Percentiles rank a stretch among this genome's conserved stretches.
These are phyloP conservation scores for Istiophorus platypterus DNA, from an alignment of 2,113 vertebrate species.

Conservation along the genomic window DNA sequence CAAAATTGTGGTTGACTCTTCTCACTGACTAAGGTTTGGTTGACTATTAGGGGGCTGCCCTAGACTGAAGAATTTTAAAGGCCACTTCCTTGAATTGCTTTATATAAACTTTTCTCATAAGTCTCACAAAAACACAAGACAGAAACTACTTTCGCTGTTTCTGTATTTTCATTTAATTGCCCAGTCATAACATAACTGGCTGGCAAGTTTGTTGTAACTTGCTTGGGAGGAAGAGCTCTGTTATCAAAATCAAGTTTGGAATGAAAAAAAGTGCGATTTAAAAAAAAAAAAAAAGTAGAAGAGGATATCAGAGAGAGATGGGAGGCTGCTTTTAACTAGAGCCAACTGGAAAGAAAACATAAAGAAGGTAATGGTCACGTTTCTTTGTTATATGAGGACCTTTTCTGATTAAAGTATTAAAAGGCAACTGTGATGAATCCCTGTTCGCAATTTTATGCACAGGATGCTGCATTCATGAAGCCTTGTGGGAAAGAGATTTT, in stretches of 20 bases:
- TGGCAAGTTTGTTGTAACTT: constrained; percentile 13
- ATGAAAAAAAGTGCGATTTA: constrained; percentile 64
- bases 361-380: constrained; percentile 38
- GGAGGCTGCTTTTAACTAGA: constrained; percentile 50
- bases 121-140: constrained; percentile 9
- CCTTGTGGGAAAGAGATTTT: background rate
- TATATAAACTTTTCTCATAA: constrained; percentile 7
- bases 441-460: background rate
- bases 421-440: constrained; percentile 19
- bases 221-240: constrained; percentile 45
- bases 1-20: too few species aligned
- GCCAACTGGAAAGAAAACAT: constrained; percentile 4
- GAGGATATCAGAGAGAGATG: constrained; percentile 27
- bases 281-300: constrained; percentile 45
- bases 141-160: background rate
- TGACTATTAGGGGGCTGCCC: too few species aligned
- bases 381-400: constrained; percentile 5
- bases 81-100: background rate
- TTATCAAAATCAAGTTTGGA: constrained; percentile 59
- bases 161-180: constrained; percentile 18
- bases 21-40: too few species aligned
- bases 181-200: constrained; percentile 14
- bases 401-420: constrained; percentile 32
- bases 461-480: background rate
- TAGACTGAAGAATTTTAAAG: constrained; percentile 5